phyloP scores from a whole-genome alignment of 2,113 vertebrate genomes.

The Scortum barcoo region DNA sequence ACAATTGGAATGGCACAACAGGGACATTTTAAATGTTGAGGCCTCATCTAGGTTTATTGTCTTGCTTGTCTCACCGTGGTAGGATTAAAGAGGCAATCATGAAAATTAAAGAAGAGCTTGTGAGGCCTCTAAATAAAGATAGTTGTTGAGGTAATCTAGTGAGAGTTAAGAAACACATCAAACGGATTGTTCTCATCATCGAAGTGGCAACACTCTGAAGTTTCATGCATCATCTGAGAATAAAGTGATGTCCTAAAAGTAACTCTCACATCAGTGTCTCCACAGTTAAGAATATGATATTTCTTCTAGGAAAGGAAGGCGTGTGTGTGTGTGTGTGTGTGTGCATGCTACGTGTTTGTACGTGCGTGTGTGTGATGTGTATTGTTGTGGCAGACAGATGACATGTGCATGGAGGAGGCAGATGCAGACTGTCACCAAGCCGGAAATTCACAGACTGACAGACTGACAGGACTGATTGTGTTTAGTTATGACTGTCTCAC shows the following conservation, averaged over 20 bases:
- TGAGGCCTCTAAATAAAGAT: not conserved
- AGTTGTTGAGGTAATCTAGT: not conserved
- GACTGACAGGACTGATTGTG: constrained; percentile 76
- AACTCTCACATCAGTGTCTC: constrained; percentile 33
- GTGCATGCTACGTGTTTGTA: not conserved
- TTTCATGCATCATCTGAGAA: constrained; percentile 25
- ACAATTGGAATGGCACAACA: not conserved
- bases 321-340: not conserved
- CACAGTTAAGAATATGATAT: constrained; percentile 39
- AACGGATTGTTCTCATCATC: not conserved
- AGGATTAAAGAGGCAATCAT: not conserved
- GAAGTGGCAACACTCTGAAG: not conserved
- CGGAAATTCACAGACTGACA: constrained; percentile 78
- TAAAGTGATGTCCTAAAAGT: constrained; percentile 33
- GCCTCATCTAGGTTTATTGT: not conserved
- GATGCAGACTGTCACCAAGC: constrained; percentile 82
- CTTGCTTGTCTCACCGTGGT: not conserved
- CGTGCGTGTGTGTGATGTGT: constrained; percentile 12
- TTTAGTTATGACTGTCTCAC: constrained; percentile 70
- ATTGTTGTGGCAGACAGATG: constrained; percentile 69
- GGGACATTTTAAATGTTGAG: not conserved
- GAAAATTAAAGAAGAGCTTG: not conserved
- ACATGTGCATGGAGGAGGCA: constrained; percentile 70
- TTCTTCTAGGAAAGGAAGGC: constrained; percentile 47
- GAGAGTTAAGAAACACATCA: not conserved